Percentiles rank a stretch among this genome's conserved stretches.
Conservation (phyloP, 37 sponge, comb jelly and placozoan species). For the Aphrocallistes beatrix region DNA sequence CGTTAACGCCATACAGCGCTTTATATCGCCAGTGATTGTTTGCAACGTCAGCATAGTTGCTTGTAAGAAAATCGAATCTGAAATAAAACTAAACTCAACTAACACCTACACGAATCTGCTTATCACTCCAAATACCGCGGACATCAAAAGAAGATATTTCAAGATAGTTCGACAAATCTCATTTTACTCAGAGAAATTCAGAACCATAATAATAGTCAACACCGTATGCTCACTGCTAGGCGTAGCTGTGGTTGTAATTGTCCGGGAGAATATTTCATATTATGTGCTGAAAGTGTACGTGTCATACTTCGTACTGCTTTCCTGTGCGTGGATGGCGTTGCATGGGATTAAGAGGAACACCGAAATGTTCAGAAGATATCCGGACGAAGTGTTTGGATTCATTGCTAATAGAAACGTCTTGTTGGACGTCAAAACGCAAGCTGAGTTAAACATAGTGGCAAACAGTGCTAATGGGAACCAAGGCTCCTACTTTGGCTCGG, state of each 20-base stretch:
- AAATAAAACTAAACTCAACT: neutral
- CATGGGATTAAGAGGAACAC: neutral
- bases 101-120: neutral
- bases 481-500: neutral
- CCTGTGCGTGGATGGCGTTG: neutral
- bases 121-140: neutral
- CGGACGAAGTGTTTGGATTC: neutral
- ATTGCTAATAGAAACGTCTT: neutral
- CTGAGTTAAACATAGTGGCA: neutral
- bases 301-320: neutral
- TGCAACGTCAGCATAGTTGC: neutral
- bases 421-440: neutral
- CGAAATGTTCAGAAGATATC: neutral
- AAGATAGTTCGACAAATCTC: neutral
- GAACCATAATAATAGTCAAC: neutral
- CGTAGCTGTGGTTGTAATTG: neutral
- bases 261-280: neutral
- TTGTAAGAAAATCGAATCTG: neutral
- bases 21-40: neutral
- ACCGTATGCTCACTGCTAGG: neutral
- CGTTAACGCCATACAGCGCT: neutral
- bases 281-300: neutral
- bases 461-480: neutral
- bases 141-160: neutral
- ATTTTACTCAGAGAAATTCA: neutral